phyloP scores from a whole-genome alignment of 1,140 invertebrate species.

The Batillaria attramentaria region DNA sequence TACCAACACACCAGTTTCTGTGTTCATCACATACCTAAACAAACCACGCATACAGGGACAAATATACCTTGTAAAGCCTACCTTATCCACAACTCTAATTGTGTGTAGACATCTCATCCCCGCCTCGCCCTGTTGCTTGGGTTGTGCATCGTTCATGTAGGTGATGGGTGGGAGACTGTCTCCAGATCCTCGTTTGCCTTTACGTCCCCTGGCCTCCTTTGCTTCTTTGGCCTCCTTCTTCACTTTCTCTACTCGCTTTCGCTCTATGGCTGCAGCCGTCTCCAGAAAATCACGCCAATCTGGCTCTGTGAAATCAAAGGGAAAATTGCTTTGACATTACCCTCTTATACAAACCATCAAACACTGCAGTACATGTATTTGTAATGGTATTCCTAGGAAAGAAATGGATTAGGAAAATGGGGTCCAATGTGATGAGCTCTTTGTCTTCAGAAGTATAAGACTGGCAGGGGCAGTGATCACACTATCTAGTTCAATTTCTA shows the following conservation, averaged over 20 bases:
- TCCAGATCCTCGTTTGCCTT: background rate
- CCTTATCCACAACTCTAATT: slow-evolving; percentile 44
- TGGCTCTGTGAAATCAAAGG: slow-evolving; percentile 16
- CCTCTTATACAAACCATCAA: too few relatives aligned
- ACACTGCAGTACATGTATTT: too few relatives aligned
- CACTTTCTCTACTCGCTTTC: slow-evolving; percentile 42
- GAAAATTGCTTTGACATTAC: too few relatives aligned
- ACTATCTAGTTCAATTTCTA: too few relatives aligned
- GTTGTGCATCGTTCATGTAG: slow-evolving; percentile 39
- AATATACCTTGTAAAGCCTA: slow-evolving; percentile 1
- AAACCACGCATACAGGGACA: slow-evolving; percentile 2
- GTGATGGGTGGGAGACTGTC: slow-evolving; percentile 30
- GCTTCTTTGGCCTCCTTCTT: slow-evolving; percentile 40
- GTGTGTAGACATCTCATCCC: slow-evolving; percentile 43
- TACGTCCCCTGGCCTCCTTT: slow-evolving; percentile 29
- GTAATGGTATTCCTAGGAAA: too few relatives aligned
- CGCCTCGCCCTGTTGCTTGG: slow-evolving; percentile 40
- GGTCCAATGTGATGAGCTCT: too few relatives aligned
- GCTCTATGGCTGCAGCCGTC: slow-evolving; percentile 42
- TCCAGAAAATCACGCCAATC: slow-evolving; percentile 50
- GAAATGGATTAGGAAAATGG: too few relatives aligned
- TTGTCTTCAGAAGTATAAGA: too few relatives aligned
- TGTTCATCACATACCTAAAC: too few relatives aligned
- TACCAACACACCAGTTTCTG: too few relatives aligned
- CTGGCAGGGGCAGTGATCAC: too few relatives aligned